phyloP scores from a whole-genome alignment of 2,888 invertebrate species.

The Cyclophora albipunctata region DNA sequence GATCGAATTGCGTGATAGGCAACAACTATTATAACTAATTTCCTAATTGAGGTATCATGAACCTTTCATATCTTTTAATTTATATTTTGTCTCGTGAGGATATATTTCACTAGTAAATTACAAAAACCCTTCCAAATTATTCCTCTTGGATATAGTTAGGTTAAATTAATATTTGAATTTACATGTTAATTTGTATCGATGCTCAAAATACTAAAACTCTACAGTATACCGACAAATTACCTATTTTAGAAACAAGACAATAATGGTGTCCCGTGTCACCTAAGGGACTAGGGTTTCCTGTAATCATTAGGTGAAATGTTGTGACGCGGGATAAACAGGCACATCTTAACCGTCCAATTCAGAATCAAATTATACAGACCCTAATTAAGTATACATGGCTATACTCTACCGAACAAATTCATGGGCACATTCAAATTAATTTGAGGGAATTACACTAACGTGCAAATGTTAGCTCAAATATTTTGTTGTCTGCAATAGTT shows the following conservation, averaged over 20 bases:
- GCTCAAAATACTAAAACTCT: not conserved
- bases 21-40: slow-evolving; percentile 1
- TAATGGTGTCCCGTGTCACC: slow-evolving; percentile 26
- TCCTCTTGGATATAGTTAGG: too few species aligned
- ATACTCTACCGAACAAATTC: slow-evolving; percentile 12
- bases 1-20: slow-evolving; percentile 4
- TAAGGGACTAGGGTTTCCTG: slow-evolving; percentile 28
- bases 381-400: slow-evolving; percentile 19
- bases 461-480: too few species aligned
- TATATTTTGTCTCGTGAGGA: too few species aligned
- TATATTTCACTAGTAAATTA: too few species aligned
- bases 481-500: too few species aligned
- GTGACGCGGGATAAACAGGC: slow-evolving; percentile 33
- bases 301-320: slow-evolving; percentile 35
- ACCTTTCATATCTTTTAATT: too few species aligned
- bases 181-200: too few species aligned
- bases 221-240: slow-evolving; percentile 15
- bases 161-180: too few species aligned
- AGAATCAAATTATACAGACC: slow-evolving; percentile 21
- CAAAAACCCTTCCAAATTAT: too few species aligned
- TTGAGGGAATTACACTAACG: not conserved
- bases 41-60: not conserved
- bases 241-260: slow-evolving; percentile 27
- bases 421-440: slow-evolving; percentile 1
- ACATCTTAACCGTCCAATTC: slow-evolving; percentile 23